Conservation (phyloP, 2,113 vertebrate species). For the Rhinolophus sinicus region DNA sequence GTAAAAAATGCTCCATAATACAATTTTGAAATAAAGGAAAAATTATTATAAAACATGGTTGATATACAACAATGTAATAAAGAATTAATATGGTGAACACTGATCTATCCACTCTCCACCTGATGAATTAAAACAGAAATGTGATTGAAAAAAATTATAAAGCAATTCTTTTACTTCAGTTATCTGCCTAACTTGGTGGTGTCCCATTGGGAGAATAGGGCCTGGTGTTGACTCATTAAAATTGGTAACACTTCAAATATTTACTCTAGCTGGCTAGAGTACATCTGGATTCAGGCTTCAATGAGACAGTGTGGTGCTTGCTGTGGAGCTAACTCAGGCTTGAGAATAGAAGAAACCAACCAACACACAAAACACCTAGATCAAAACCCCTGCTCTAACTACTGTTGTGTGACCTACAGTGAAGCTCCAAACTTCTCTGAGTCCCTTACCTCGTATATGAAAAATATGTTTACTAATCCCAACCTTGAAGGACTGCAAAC, state of each 20-base stretch:
- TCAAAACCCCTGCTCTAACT: not conserved
- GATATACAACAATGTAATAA: not conserved
- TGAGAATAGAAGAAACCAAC: not conserved
- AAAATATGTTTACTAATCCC: not conserved
- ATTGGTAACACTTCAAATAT: not conserved
- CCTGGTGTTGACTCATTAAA: not conserved
- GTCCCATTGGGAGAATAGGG: not conserved
- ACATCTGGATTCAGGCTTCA: not conserved
- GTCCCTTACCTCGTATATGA: not conserved
- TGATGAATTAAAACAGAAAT: conserved; percentile 52
- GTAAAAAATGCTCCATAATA: conserved; percentile 1
- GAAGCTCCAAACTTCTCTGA: not conserved
- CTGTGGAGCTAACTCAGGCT: not conserved
- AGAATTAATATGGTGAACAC: conserved; percentile 27
- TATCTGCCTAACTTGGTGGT: not conserved
- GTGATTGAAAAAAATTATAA: conserved; percentile 10
- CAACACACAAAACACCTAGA: not conserved
- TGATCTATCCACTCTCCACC: not conserved
- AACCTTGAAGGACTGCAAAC: not conserved
- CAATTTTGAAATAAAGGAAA: not conserved
- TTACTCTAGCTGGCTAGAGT: not conserved
- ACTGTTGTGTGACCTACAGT: not conserved
- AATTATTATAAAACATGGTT: not conserved
- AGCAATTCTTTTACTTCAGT: not conserved
- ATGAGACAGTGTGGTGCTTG: not conserved